Evolutionary conservation across 2,113 vertebrate species (phyloP).

Genomic region (Pluvialis apricaria): DNA sequence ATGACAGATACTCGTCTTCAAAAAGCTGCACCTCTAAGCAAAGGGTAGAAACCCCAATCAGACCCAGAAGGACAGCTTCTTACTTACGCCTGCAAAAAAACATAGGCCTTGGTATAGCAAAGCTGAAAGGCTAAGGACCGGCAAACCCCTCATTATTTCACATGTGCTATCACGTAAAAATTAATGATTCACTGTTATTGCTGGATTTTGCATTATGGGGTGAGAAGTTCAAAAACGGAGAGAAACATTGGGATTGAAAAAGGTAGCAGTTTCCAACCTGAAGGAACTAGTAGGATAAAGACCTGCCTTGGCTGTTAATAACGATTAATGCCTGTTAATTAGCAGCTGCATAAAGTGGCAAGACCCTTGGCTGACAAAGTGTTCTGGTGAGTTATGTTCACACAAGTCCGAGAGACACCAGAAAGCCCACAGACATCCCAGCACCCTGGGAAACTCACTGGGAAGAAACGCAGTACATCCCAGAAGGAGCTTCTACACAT

Average conservation of each 20-base stretch:
- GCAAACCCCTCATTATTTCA: background rate
- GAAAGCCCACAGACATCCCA: background rate
- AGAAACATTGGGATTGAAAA: background rate
- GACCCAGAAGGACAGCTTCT: background rate
- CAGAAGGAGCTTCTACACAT: conserved; percentile 49
- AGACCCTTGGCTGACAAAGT: background rate
- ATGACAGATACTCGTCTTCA: background rate
- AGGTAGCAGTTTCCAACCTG: background rate
- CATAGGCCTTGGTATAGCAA: background rate
- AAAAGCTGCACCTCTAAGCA: background rate
- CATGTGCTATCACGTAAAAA: background rate
- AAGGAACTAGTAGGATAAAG: background rate
- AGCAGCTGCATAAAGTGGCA: background rate
- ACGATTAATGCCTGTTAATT: background rate
- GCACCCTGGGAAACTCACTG: background rate
- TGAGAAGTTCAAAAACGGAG: background rate
- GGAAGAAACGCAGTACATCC: conserved; percentile 45
- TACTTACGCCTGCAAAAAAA: background rate
- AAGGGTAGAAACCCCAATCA: background rate
- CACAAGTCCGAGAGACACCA: background rate
- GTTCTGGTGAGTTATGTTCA: background rate
- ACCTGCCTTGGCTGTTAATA: background rate
- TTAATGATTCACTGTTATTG: background rate
- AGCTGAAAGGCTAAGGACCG: background rate
- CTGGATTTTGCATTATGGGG: rapidly evolving